Percentiles rank a stretch among this genome's conserved stretches.
phyloP scores from a whole-genome alignment of 2,113 vertebrate genomes.

The Oryzias woworae region DNA sequence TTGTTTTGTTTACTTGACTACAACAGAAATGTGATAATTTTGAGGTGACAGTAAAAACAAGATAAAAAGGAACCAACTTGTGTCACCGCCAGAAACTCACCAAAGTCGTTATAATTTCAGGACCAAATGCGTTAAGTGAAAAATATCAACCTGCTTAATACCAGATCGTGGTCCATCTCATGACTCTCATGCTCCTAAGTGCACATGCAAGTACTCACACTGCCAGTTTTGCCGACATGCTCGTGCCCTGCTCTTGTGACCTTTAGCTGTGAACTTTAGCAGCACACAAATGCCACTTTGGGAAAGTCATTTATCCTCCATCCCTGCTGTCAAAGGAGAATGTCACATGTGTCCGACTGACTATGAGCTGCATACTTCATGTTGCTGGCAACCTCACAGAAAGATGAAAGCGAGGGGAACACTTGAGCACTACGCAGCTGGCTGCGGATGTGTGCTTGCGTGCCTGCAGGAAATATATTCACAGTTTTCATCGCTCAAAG shows the following conservation, averaged over 20 bases:
- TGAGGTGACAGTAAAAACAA: neutral
- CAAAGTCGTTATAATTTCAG: neutral
- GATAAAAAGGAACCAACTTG: neutral
- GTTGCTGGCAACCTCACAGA: conserved; percentile 8
- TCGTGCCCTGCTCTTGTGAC: conserved; percentile 38
- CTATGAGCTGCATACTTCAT: conserved; percentile 21
- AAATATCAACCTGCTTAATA: conserved; percentile 1
- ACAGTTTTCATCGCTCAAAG: conserved; percentile 22
- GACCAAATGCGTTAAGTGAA: neutral
- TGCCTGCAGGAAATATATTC: conserved; percentile 1
- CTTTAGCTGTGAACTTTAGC: conserved; percentile 57
- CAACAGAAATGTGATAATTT: too few relatives aligned
- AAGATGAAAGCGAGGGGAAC: conserved; percentile 26
- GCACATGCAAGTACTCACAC: conserved; percentile 21
- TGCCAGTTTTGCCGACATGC: conserved; percentile 29
- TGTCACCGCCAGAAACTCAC: neutral
- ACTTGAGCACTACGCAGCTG: conserved; percentile 1
- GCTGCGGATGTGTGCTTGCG: neutral
- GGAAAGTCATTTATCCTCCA: conserved; percentile 57
- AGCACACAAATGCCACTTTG: conserved; percentile 59
- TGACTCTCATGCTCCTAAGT: conserved; percentile 41
- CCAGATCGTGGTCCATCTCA: neutral
- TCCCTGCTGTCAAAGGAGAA: conserved; percentile 54
- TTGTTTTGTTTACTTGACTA: too few relatives aligned
- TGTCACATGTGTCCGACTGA: conserved; percentile 53